These are phyloP conservation scores for Sarcophaga caerulescens DNA, from an alignment of 2,888 invertebrate species.

Conservation along the genomic window DNA sequence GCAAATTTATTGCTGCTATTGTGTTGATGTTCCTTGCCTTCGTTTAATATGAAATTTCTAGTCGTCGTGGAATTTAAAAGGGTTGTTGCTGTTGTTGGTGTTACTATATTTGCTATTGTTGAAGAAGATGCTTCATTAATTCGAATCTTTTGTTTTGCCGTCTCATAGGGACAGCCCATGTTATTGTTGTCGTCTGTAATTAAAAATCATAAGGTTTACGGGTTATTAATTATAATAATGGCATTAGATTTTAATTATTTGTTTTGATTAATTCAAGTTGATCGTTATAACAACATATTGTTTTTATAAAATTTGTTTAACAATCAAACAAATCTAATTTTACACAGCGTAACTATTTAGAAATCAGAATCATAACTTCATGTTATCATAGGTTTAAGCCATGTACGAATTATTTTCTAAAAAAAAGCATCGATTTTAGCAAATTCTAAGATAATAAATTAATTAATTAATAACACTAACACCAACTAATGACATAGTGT, in stretches of 20 bases:
- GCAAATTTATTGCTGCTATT: conserved; percentile 44
- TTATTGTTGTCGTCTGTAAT: conserved; percentile 90
- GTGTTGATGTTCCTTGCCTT: conserved; percentile 30
- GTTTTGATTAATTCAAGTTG: neutral
- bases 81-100: conserved; percentile 55
- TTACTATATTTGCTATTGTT: conserved; percentile 27
- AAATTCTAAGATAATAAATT: too few relatives aligned
- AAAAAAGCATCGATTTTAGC: too few relatives aligned
- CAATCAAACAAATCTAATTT: conserved; percentile 31
- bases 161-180: conserved; percentile 94
- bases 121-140: conserved; percentile 60
- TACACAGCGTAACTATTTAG: too few relatives aligned
- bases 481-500: too few relatives aligned
- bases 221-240: too few relatives aligned
- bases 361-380: too few relatives aligned
- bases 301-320: neutral
- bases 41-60: conserved; percentile 48
- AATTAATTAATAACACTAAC: too few relatives aligned
- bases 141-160: conserved; percentile 72
- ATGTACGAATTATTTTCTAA: too few relatives aligned
- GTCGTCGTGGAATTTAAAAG: conserved; percentile 55
- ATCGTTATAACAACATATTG: neutral
- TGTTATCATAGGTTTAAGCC: too few relatives aligned
- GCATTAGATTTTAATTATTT: too few relatives aligned
- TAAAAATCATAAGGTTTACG: conserved; percentile 66